These are phyloP conservation scores for Caenorhabditis inopinata DNA, from an alignment of 1,140 invertebrate genomes.

Conservation along the genomic window DNA sequence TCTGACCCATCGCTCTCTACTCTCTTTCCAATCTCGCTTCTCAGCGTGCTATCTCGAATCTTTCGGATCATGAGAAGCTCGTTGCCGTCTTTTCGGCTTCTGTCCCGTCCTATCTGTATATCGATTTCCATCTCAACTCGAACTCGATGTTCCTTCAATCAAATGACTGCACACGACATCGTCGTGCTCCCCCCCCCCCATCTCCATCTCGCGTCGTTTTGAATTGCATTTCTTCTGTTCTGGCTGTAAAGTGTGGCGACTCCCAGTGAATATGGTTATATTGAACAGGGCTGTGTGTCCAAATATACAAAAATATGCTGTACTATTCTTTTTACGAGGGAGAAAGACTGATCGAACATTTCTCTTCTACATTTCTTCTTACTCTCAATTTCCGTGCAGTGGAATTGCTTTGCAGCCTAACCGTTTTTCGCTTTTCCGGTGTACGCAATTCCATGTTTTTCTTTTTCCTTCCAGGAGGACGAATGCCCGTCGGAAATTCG, in stretches of 20 bases:
- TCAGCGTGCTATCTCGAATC: background rate
- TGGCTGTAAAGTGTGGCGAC: conserved; percentile 21
- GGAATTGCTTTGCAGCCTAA: no score
- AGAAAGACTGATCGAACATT: background rate
- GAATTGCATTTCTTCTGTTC: background rate
- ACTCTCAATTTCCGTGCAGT: no score
- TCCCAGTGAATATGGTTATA: background rate
- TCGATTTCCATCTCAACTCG: conserved; percentile 16
- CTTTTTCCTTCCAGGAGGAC: background rate
- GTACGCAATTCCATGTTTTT: background rate
- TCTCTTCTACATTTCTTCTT: background rate
- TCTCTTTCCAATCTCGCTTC: background rate
- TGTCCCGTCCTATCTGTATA: conserved; percentile 25
- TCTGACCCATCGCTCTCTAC: conserved; percentile 21
- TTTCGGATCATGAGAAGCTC: conserved; percentile 16
- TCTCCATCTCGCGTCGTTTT: background rate
- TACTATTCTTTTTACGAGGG: background rate
- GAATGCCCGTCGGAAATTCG: conserved; percentile 39
- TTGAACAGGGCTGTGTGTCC: background rate
- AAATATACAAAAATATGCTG: background rate
- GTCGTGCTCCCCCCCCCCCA: background rate
- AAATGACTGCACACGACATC: conserved; percentile 22
- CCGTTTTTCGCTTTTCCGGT: background rate
- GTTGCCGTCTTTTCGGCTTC: background rate
- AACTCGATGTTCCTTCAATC: conserved; percentile 21